These are phyloP conservation scores for Ceryle rudis DNA, from an alignment of 2,797 vertebrate genomes.

Conservation along the genomic window DNA sequence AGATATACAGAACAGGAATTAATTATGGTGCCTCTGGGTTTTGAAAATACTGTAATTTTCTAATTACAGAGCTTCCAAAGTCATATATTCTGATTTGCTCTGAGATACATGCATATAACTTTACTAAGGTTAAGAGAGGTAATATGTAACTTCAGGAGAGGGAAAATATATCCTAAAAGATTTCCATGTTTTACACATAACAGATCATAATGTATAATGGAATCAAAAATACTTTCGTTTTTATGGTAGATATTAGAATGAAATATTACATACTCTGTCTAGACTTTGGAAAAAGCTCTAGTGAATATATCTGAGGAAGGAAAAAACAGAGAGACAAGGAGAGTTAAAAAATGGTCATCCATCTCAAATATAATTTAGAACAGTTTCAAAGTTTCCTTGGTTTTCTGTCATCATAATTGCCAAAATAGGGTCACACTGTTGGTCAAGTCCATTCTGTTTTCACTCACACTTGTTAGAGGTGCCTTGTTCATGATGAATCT, in stretches of 20 bases:
- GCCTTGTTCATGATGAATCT: neutral
- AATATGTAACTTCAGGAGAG: neutral
- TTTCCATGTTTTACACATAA: neutral
- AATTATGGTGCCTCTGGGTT: constrained; percentile 49
- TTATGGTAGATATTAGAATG: neutral
- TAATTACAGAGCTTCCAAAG: constrained; percentile 29
- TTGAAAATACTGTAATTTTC: constrained; percentile 46
- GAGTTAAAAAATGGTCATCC: neutral
- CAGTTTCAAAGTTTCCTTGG: neutral
- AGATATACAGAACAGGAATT: constrained; percentile 13
- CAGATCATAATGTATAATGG: neutral
- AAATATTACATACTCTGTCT: neutral
- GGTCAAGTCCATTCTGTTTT: neutral
- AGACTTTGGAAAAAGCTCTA: neutral
- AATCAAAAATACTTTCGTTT: neutral
- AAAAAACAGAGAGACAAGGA: neutral
- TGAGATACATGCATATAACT: neutral
- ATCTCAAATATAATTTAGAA: neutral
- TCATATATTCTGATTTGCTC: constrained; percentile 1
- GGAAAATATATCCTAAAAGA: neutral
- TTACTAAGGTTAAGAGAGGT: constrained; percentile 35
- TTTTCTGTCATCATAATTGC: neutral
- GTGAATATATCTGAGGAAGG: neutral
- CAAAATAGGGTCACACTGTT: neutral
- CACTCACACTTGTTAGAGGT: neutral